phyloP scores from a whole-genome alignment of 2,113 vertebrate species.

The Climacteris rufus region DNA sequence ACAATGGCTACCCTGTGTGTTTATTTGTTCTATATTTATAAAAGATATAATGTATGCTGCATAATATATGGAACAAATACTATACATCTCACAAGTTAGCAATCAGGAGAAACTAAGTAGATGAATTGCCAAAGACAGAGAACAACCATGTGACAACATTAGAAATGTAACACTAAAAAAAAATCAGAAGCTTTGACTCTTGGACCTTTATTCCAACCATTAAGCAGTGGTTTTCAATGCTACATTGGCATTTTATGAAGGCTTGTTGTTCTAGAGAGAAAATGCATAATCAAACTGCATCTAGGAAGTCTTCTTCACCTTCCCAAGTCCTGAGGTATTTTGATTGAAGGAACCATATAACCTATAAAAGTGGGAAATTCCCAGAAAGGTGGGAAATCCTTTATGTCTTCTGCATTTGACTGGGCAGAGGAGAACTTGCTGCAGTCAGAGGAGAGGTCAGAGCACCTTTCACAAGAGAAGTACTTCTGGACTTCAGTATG shows the following conservation, averaged over 20 bases:
- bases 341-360: neutral
- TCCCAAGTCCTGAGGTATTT: neutral
- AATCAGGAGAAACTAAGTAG: neutral
- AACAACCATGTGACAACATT: neutral
- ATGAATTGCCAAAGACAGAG: neutral
- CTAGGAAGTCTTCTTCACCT: neutral
- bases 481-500: neutral
- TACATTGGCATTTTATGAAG: neutral
- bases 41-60: neutral
- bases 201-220: neutral
- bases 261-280: neutral
- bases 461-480: neutral
- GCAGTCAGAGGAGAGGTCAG: neutral
- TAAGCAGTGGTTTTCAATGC: neutral
- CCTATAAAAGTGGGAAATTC: too few species aligned
- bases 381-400: neutral
- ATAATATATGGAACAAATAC: neutral
- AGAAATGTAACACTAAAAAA: neutral
- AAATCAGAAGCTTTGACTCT: neutral
- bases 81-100: neutral
- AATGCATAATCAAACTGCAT: neutral
- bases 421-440: neutral
- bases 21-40: neutral
- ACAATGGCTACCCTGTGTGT: neutral
- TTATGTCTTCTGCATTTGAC: neutral